Conservation (phyloP, 1,140 invertebrate genomes). For the Bradysia coprophila region DNA sequence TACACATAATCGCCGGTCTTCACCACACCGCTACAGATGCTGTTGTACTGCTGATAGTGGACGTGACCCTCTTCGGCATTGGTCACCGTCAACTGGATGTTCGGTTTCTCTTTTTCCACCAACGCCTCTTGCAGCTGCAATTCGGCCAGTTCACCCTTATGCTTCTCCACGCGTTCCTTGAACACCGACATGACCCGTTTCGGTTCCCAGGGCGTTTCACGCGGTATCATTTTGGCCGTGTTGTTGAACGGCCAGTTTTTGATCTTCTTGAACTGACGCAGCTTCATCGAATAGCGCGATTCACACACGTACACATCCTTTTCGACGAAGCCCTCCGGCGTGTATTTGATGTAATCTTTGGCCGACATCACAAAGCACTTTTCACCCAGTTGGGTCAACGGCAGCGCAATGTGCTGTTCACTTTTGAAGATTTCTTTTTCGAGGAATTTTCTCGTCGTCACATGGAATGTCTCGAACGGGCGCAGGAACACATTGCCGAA, state of each 20-base stretch:
- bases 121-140: constrained; percentile 62
- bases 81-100: constrained; percentile 38
- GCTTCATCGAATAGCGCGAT: constrained; percentile 74
- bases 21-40: constrained; percentile 56
- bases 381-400: constrained; percentile 75
- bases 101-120: constrained; percentile 59
- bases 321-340: constrained; percentile 71
- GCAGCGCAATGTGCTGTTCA: constrained; percentile 57
- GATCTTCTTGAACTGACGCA: constrained; percentile 84
- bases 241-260: constrained; percentile 61
- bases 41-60: constrained; percentile 87
- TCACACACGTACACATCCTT: constrained; percentile 97
- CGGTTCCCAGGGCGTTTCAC: constrained; percentile 58
- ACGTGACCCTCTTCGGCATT: constrained; percentile 51
- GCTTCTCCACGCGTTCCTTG: constrained; percentile 73
- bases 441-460: constrained; percentile 85
- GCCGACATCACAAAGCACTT: constrained; percentile 88
- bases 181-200: constrained; percentile 86
- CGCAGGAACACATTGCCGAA: constrained; percentile 61
- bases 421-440: constrained; percentile 95
- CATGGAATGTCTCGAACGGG: constrained; percentile 89
- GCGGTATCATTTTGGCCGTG: constrained; percentile 33
- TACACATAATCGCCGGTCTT: constrained; percentile 91
- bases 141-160: constrained; percentile 77
- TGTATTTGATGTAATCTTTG: constrained; percentile 85